Percentiles rank a stretch among this genome's conserved stretches.
Evolutionary conservation across 2,888 invertebrate genomes (phyloP).

Genomic region (Cerastis leucographa): DNA sequence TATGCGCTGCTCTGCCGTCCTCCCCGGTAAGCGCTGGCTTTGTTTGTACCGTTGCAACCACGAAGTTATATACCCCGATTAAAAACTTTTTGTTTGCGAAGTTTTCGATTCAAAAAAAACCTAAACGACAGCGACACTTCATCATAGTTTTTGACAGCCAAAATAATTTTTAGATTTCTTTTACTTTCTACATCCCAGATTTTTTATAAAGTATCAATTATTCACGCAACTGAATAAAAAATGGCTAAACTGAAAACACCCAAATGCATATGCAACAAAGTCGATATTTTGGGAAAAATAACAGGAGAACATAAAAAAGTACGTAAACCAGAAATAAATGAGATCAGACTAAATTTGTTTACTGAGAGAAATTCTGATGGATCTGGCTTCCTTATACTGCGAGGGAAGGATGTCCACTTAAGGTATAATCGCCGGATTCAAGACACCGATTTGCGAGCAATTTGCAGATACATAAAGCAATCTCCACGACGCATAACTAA

Average conservation of each 20-base stretch:
- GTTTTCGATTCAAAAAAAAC: not conserved
- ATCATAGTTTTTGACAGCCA: slow-evolving; percentile 30
- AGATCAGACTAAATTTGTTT: slow-evolving; percentile 81
- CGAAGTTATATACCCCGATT: not conserved
- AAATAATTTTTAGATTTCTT: slow-evolving; percentile 15
- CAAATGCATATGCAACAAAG: slow-evolving; percentile 81
- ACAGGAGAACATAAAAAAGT: slow-evolving; percentile 72
- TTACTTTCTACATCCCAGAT: not conserved
- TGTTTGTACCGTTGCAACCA: not conserved
- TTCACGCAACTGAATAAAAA: not conserved
- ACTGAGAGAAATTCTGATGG: slow-evolving; percentile 90
- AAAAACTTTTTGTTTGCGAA: slow-evolving; percentile 7
- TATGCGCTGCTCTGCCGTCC: not conserved
- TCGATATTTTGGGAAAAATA: slow-evolving; percentile 74
- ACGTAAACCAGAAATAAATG: slow-evolving; percentile 69
- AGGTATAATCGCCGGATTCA: slow-evolving; percentile 84
- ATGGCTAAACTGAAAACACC: slow-evolving; percentile 1
- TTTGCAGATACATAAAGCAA: slow-evolving; percentile 86
- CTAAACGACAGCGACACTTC: not conserved
- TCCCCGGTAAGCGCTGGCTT: not conserved
- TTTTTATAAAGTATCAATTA: not conserved
- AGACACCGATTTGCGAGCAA: slow-evolving; percentile 87
- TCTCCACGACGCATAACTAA: slow-evolving; percentile 84
- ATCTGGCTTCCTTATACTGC: slow-evolving; percentile 86
- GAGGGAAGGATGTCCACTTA: slow-evolving; percentile 88